Base-by-base conservation (phyloP, 92 coral and sea anemone species). In the Parazoanthus swiftii region DNA sequence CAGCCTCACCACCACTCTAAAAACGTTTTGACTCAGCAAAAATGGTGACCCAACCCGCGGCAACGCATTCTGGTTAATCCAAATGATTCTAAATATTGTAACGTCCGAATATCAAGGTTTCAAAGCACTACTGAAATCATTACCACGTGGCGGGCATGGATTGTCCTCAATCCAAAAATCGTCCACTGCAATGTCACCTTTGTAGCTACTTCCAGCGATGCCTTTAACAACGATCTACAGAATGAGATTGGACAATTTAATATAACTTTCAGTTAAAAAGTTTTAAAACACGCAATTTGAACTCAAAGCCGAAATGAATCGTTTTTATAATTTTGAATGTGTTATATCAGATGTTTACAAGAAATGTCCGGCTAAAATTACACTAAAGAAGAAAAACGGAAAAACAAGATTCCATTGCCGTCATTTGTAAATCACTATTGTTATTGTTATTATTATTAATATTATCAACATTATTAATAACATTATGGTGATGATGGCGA, bases 71-170 rank as follows among this genome's bases (percentile, higher is more conserved):
- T 18, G 26, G 26, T 14, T 63, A 4, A 63, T 48, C n/a, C n/a
- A 63, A 63, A 2, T 18, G 21, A 18, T 23, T 18, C 23, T 58
- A 58, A 6, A 58, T n/a, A 14, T 20, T 58, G 23, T 58, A 58
- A 14, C 66, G 9, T 58, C 23, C 21, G 14, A 15, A 14, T 2
- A 14, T 18, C 2, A 63, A 63, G 7, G 26, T 8, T 63, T 63
- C 9, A 63, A 23, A 18, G 4, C 70, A 63, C 66, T 58, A 14
- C 10, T 58, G 66, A 13, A 63, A 63, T 63, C 25, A 63, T 67
- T 84, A 96, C 99, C 99, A 93, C 93, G 92, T n/a, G 99, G 98
- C 44, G 99, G 99, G 80, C 99, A 97, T 15, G 94, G 94, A n/a
- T 88, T 95, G 83, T 97, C 98, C 66, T 97, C 99, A 23, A 97